Percentiles rank a stretch among this genome's conserved stretches.
These are phyloP conservation scores for Bimastos eiseni DNA, from an alignment of 2,888 invertebrate species.

Conservation along the genomic window DNA sequence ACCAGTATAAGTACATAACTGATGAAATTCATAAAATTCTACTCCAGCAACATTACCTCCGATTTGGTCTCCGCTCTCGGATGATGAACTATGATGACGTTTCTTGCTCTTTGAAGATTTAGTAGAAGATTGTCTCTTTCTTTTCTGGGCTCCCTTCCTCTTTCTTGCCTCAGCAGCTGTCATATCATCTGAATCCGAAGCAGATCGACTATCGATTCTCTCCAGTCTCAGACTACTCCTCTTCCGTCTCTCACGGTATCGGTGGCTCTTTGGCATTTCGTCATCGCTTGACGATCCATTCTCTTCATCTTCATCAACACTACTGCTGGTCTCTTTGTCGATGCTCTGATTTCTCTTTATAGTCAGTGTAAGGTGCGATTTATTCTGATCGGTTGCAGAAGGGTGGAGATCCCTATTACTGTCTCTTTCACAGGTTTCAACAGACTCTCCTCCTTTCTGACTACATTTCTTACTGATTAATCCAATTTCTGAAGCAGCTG, in stretches of 20 bases:
- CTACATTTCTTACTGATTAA: neutral
- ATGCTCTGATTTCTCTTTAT: neutral
- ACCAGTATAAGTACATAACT: neutral
- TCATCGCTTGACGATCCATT: neutral
- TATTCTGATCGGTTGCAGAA: neutral
- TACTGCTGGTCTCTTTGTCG: neutral
- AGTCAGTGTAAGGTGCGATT: neutral
- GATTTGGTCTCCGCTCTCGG: slow-evolving; percentile 17
- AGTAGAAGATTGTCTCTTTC: neutral
- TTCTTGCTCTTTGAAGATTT: slow-evolving; percentile 17
- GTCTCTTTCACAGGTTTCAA: neutral
- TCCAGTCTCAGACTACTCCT: neutral
- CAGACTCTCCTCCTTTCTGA: neutral
- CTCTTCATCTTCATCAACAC: neutral
- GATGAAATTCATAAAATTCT: neutral
- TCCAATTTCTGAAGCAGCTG: neutral
- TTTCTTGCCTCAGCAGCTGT: neutral
- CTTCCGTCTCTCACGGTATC: neutral
- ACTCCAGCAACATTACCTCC: neutral
- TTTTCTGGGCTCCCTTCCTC: slow-evolving; percentile 4
- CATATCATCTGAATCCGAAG: neutral
- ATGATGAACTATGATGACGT: neutral
- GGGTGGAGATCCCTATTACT: neutral
- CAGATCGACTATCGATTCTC: neutral
- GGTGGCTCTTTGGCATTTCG: neutral